Conservation (phyloP, 2,113 vertebrate species). For the Camelus dromedarius region DNA sequence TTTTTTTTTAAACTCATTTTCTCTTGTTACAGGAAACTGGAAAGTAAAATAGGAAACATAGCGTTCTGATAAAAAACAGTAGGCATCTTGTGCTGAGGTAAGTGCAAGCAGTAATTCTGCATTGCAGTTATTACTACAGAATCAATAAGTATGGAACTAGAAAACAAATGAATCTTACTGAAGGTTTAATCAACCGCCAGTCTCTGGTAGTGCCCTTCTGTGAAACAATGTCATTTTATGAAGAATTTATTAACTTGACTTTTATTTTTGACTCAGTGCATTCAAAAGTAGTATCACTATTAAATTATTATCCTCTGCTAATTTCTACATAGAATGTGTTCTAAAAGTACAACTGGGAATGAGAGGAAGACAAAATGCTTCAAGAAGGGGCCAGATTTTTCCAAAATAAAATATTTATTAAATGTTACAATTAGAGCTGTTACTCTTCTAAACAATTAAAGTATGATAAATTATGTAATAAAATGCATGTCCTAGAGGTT, state of each 20-base stretch:
- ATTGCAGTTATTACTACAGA: slow-evolving; percentile 59
- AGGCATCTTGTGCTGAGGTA: slow-evolving; percentile 19
- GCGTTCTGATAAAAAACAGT: slow-evolving; percentile 25
- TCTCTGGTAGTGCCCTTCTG: not conserved
- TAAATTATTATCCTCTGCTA: slow-evolving; percentile 37
- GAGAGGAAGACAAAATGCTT: not conserved
- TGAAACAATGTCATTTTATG: slow-evolving; percentile 47
- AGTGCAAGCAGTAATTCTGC: not conserved
- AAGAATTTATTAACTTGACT: slow-evolving; percentile 65
- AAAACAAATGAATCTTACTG: slow-evolving; percentile 60
- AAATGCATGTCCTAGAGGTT: not conserved
- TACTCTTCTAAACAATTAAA: slow-evolving; percentile 18
- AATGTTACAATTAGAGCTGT: not conserved
- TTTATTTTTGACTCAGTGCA: slow-evolving; percentile 39
- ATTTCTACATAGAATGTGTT: slow-evolving; percentile 12
- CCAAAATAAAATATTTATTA: not conserved
- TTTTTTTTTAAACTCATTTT: not conserved
- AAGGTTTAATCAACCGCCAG: slow-evolving; percentile 45
- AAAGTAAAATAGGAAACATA: slow-evolving; percentile 60
- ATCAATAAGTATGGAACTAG: slow-evolving; percentile 58
- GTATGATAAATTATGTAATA: not conserved
- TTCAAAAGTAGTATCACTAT: not conserved
- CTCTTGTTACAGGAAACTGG: slow-evolving; percentile 37
- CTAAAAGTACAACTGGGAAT: slow-evolving; percentile 17
- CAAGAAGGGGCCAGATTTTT: not conserved